A percentile compares a stretch with the other conserved stretches of the same genome.
These are phyloP conservation scores for Scaptomyza tumidula DNA, from an alignment of 2,888 invertebrate genomes.

Conservation along the genomic window DNA sequence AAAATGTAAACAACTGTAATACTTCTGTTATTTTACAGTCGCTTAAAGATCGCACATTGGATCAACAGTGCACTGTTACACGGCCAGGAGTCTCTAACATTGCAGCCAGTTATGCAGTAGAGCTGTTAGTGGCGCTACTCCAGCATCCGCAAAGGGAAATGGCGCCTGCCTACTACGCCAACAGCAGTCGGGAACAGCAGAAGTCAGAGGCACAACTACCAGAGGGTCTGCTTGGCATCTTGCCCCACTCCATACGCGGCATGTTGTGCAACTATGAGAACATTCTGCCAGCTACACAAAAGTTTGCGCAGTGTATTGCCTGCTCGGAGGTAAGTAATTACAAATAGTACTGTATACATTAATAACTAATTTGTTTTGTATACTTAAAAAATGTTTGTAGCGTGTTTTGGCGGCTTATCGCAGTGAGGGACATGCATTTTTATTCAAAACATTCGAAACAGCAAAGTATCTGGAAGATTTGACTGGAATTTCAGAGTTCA, in stretches of 20 bases:
- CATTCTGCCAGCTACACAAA: conserved; percentile 92
- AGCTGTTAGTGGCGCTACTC: conserved; percentile 92
- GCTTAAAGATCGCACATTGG: conserved; percentile 94
- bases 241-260: conserved; percentile 97
- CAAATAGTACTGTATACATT: background rate
- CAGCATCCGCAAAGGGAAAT: conserved; percentile 91
- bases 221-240: conserved; percentile 90
- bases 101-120: conserved; percentile 95
- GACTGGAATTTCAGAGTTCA: conserved; percentile 90
- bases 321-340: conserved; percentile 88
- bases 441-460: conserved; percentile 91
- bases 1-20: conserved; percentile 1
- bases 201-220: conserved; percentile 72
- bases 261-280: conserved; percentile 93
- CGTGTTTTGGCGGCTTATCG: conserved; percentile 85
- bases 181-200: conserved; percentile 56
- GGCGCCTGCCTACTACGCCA: conserved; percentile 88
- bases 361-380: background rate
- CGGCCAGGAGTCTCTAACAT: conserved; percentile 96
- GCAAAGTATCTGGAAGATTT: conserved; percentile 93
- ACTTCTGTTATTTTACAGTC: conserved; percentile 87
- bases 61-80: conserved; percentile 99
- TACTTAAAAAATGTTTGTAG: conserved; percentile 48
- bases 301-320: conserved; percentile 96
- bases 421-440: conserved; percentile 88